A percentile compares a stretch with the other conserved stretches of the same genome.
Evolutionary conservation across 2,797 vertebrate species (phyloP).

Genomic region (Pampus argenteus): DNA sequence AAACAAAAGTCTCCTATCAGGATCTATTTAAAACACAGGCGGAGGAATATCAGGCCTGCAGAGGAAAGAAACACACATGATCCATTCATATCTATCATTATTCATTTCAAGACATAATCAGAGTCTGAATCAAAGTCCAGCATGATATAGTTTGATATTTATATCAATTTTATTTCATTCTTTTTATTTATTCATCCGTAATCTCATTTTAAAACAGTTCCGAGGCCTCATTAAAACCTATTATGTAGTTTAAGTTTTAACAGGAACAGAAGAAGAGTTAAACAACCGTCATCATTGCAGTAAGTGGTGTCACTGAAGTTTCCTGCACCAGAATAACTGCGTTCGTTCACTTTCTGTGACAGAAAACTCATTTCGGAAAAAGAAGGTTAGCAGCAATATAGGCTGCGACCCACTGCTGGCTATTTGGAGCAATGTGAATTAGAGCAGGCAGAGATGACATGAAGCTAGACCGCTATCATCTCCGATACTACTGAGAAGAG

Average conservation of each 20-base stretch:
- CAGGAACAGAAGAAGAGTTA: too few species aligned
- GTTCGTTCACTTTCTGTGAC: conserved; percentile 30
- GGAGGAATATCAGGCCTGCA: conserved; percentile 15
- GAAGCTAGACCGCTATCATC: neutral
- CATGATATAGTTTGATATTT: neutral
- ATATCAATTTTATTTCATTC: neutral
- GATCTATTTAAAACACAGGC: conserved; percentile 43
- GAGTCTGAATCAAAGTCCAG: neutral
- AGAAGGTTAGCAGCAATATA: conserved; percentile 28
- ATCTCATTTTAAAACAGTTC: too few species aligned
- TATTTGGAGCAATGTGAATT: conserved; percentile 50
- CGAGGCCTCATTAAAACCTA: too few species aligned
- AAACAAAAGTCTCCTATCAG: conserved; percentile 27
- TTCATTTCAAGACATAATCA: conserved; percentile 12
- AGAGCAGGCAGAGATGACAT: conserved; percentile 46
- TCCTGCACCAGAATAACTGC: neutral
- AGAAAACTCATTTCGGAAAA: conserved; percentile 30
- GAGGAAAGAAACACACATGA: conserved; percentile 23
- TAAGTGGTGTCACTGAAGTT: conserved; percentile 6
- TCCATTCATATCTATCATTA: conserved; percentile 31
- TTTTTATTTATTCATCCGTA: neutral
- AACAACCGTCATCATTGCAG: too few species aligned
- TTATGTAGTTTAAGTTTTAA: too few species aligned
- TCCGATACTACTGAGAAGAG: neutral
- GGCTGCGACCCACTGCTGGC: conserved; percentile 44